Evolutionary conservation across 2,113 vertebrate genomes (phyloP), one percentile per base, ranked within the genome.

Genomic region (Entelurus aequoreus): DNA sequence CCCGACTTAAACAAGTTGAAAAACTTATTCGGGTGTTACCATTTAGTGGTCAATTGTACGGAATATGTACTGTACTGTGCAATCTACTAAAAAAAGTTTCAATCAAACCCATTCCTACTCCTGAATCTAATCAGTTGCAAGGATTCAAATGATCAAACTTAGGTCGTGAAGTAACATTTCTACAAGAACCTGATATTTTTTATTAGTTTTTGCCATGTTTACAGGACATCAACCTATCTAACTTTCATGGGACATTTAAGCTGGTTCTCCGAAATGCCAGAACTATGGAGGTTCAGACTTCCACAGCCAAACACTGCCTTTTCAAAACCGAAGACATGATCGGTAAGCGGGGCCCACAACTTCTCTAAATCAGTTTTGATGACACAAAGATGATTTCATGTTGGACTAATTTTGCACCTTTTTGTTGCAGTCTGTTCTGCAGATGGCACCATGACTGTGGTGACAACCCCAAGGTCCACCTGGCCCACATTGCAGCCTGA

Each of bases 391-490:
- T 15, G 19, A 19, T 19, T 19, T 19, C 19, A 19, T 19, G 10
- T 14, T 36, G 19, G 42, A 5, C 10, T 44, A 11, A 46, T 9
- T 3, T 14, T 49, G 48, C 51, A n/a, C n/a, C 8, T 4, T 8
- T 65, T 8, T 65, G 4, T 52, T 50, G n/a, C 47, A 90, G 90
- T 88, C 3, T 91, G 90, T 60, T 78, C 90, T 16, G n/a, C 78
- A 67, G 84, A 88, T 16, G 89, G 88, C n/a, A 74, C 61, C 4
- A 74, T 91, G 68, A 80, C 77, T 0, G 86, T 86, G 21, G 81
- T 88, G 5, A 69, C 84, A 0, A 71, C 69, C 0, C 73, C 61
- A 0, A 47, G 75, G 10, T 54, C 65, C 11, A 81, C 87, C 7
- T 80, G 83, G 66, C 88, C 90, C 0, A 16, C 9, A 0, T 76